Evolutionary conservation across 2,888 invertebrate genomes (phyloP), one percentile per base, ranked within the genome.

Genomic region (Meganola albula): DNA sequence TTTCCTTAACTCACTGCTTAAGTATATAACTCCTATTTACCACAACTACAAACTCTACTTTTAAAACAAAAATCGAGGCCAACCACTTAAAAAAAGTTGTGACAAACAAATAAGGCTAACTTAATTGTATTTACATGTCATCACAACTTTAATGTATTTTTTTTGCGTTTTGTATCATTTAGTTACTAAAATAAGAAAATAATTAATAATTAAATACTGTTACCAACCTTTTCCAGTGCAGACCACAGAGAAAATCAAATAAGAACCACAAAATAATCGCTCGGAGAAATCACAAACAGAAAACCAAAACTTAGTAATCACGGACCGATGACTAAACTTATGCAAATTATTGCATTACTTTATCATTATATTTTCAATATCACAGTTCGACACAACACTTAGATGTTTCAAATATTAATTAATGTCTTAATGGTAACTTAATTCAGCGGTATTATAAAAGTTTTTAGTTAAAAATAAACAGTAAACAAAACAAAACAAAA

Each of bases 61-160:
- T n/a, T n/a, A n/a, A n/a, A n/a, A n/a, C n/a, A n/a, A n/a, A n/a
- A n/a, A n/a, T n/a, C n/a, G n/a, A n/a, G n/a, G n/a, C n/a, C n/a
- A n/a, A n/a, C n/a, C n/a, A n/a, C n/a, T n/a, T n/a, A 55, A 62
- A 61, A 70, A 65, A 63, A 58, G 69, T 72, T 72, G 71, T 56
- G 57, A 48, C 55, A 54, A 50, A 54, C 63, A 50, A 64, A 58
- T 59, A 70, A 57, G 63, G 66, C 44, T 44, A 66, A 64, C 60
- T 31, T 37, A 44, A 47, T n/a, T n/a, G n/a, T n/a, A n/a, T n/a
- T n/a, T n/a, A n/a, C n/a, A n/a, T n/a, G n/a, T n/a, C n/a, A n/a
- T n/a, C n/a, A n/a, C n/a, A n/a, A n/a, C n/a, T n/a, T n/a, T n/a
- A n/a, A n/a, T n/a, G n/a, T n/a, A n/a, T n/a, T n/a, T n/a, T n/a